These are phyloP conservation scores for Panthera tigris DNA, from an alignment of 2,113 vertebrate genomes.

Conservation along the genomic window DNA sequence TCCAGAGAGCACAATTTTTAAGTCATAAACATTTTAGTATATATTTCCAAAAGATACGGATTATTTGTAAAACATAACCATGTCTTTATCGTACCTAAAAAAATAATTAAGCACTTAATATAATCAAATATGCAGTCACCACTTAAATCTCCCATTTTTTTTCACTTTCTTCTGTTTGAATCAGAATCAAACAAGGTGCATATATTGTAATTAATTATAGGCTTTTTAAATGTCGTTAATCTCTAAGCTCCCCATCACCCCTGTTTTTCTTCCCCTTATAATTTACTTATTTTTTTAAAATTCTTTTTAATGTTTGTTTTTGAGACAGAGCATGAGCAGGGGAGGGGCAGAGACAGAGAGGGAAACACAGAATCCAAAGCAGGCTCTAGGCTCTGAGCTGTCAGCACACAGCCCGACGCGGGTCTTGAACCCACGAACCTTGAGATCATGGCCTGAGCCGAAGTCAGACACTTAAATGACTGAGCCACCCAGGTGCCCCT, in stretches of 20 bases:
- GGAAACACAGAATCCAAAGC: too few relatives aligned
- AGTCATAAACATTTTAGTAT: background rate
- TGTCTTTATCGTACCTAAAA: background rate
- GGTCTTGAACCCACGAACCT: too few relatives aligned
- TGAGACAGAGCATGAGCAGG: too few relatives aligned
- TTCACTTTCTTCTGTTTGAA: background rate
- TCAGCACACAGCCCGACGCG: too few relatives aligned
- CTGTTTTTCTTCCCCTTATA: background rate
- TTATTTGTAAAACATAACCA: background rate
- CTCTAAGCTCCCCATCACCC: background rate
- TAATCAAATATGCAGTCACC: background rate
- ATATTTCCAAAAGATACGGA: background rate
- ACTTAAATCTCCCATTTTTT: conserved; percentile 20
- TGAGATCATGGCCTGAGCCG: too few relatives aligned
- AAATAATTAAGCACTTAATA: background rate
- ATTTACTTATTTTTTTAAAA: background rate
- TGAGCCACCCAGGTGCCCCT: background rate
- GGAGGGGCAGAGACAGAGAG: too few relatives aligned
- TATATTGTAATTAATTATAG: background rate
- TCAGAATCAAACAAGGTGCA: background rate
- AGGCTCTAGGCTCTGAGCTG: too few relatives aligned
- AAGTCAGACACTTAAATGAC: too few relatives aligned
- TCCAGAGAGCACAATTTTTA: background rate
- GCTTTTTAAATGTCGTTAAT: background rate
- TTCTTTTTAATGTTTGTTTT: too few relatives aligned